These are phyloP conservation scores for western clawed frog (Xenopus tropicalis) DNA, from an alignment of 2,113 vertebrate species.

Conservation along the genomic window UCB_Xtro_10.0 CM004450.2:38700501-38701000, in stretches of 20 bases:
- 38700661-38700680: not conserved
- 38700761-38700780: constrained; percentile 93
- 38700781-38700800: constrained; percentile 86
- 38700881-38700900: no score
- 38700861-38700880: no score
- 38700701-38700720: constrained; percentile 96
- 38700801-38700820: constrained; percentile 83
- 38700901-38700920: no score
- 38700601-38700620: no score
- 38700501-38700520: not conserved
- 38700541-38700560: not conserved
- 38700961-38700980: constrained; percentile 92
- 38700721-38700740: constrained; percentile 92
- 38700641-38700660: no score
- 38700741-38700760: constrained; percentile 95
- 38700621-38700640: no score
- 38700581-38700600: no score
- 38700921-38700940: constrained; percentile 76
- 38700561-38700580: not conserved
- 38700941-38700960: constrained; percentile 98
- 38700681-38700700: constrained; percentile 94
- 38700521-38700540: not conserved
- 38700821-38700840: not conserved
- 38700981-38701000: not conserved
- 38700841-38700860: no score